phyloP scores from a whole-genome alignment of 2,113 vertebrate species.

The Athene cunicularia region DNA sequence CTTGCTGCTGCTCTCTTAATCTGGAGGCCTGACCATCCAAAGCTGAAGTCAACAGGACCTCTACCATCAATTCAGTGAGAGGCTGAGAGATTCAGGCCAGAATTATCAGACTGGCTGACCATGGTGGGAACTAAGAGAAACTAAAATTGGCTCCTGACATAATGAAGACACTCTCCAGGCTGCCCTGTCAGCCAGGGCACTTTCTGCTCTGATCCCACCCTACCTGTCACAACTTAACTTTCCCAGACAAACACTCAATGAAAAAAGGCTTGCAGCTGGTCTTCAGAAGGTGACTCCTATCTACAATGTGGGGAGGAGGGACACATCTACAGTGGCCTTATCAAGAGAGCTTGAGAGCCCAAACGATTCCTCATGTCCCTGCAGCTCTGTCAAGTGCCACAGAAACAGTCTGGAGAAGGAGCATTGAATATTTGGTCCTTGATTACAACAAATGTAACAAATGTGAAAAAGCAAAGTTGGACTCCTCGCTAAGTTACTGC shows the following conservation, averaged over 20 bases:
- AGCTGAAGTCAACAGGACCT: not conserved
- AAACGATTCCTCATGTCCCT: not conserved
- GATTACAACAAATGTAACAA: not conserved
- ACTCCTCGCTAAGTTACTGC: not conserved
- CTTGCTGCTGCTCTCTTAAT: slow-evolving; percentile 68
- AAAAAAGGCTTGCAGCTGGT: not conserved
- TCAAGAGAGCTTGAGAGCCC: not conserved
- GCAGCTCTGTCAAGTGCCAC: not conserved
- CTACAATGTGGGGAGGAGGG: accelerated
- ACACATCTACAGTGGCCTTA: accelerated
- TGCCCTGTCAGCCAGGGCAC: accelerated
- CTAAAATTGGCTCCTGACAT: not conserved
- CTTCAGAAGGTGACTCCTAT: not conserved
- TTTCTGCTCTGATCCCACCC: not conserved
- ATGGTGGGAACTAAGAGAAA: not conserved
- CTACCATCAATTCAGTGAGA: not conserved
- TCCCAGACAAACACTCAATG: not conserved
- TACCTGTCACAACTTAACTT: not conserved
- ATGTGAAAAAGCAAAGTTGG: not conserved
- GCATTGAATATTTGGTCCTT: not conserved
- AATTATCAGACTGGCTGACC: not conserved
- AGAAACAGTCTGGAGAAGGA: not conserved
- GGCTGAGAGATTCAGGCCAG: not conserved
- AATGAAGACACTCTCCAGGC: not conserved
- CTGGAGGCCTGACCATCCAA: slow-evolving; percentile 9